These are phyloP conservation scores for Mastomys coucha DNA, from an alignment of 2,113 vertebrate genomes.

Conservation along the genomic window DNA sequence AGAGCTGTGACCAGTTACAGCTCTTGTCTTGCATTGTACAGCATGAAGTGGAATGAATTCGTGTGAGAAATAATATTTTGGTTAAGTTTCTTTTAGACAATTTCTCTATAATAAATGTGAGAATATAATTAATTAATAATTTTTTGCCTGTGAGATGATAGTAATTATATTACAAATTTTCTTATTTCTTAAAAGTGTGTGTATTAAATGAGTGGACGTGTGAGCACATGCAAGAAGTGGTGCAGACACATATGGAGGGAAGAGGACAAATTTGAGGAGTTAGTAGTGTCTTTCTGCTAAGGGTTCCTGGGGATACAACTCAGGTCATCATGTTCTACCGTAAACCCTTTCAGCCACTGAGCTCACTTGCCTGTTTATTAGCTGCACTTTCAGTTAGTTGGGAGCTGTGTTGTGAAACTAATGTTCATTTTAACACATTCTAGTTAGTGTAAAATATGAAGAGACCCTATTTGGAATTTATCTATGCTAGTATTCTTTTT, in stretches of 20 bases:
- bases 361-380: not conserved
- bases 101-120: not conserved
- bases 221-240: too few relatives aligned
- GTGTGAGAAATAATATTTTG: not conserved
- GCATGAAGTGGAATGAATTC: not conserved
- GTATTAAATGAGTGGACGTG: not conserved
- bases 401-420: not conserved
- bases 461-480: slow-evolving; percentile 7
- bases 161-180: not conserved
- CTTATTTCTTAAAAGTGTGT: not conserved
- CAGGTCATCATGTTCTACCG: not conserved
- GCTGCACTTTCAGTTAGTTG: not conserved
- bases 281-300: not conserved
- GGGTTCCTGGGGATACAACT: not conserved
- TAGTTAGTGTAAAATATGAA: not conserved
- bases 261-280: too few relatives aligned
- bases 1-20: not conserved
- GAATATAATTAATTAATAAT: not conserved
- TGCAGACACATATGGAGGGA: too few relatives aligned
- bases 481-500: slow-evolving; percentile 21
- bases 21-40: not conserved
- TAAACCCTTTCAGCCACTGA: not conserved
- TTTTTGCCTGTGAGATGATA: not conserved
- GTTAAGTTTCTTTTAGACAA: not conserved
- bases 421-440: not conserved